Base-by-base conservation (phyloP, 2,888 invertebrate genomes). In the Stictocephala bisonia region DNA sequence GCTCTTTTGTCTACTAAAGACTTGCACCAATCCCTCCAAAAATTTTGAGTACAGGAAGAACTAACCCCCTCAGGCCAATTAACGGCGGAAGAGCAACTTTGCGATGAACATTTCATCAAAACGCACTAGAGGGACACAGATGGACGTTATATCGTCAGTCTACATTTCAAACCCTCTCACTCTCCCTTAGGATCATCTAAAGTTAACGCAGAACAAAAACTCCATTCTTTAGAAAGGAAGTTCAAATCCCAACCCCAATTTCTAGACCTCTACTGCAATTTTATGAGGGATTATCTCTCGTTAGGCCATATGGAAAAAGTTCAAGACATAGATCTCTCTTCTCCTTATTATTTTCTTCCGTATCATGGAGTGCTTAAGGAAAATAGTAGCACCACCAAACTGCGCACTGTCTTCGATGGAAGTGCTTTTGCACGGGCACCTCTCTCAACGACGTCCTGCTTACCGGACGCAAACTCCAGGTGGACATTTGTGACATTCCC, bases 401-500 rank as follows among this genome's bases (percentile, higher is more conserved):
- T 51, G 51, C 51, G 51, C 3, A 51, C 51, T 6, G 18, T 51
- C 18, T 51, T 20, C 24, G 18, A 51, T 51, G 22, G 22, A 3
- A 51, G 51, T 11, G 4, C 51, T 18, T 3, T 18, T 22, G 51
- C 13, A 18, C n/a, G 4, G 35, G 60, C 7, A 18, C 35, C 13
- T 15, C 60, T 18, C 35, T 60, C 15, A 60, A 60, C 35, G 60
- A 60, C 31, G 22, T 35, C n/a, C 35, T 60, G 9, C 35, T 35
- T 31, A 29, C 31, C 2, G 60, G 60, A 11, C 60, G 18, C 3
- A 60, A 60, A 60, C 18, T 60, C 15, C 20, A 35, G 31, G 35
- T 7, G 15, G 50, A 70, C 22, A 70, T 70, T 15, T 56, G 56
- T 22, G 56, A 70, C 41, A 31, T 68, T 9, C 9, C 56, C 13